Percentiles rank a stretch among this genome's conserved stretches.
These are phyloP conservation scores for Trachelus tabidus DNA, from an alignment of 2,888 invertebrate genomes.

Conservation along the genomic window DNA sequence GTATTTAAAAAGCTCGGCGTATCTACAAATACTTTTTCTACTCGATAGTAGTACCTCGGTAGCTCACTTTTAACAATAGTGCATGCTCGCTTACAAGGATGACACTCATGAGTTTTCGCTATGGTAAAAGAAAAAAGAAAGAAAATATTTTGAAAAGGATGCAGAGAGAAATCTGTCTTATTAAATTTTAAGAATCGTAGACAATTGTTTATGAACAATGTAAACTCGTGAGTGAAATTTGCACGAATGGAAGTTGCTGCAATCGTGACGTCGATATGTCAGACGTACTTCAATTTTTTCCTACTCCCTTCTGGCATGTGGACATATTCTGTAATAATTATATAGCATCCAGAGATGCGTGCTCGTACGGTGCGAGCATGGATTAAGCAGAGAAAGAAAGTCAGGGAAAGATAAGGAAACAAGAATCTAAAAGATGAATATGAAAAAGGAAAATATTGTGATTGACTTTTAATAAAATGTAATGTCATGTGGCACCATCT, in stretches of 20 bases:
- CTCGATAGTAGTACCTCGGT: constrained; percentile 57
- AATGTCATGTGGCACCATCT: background rate
- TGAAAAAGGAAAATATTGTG: background rate
- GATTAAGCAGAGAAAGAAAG: background rate
- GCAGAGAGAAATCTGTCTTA: background rate
- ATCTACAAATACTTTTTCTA: constrained; percentile 60
- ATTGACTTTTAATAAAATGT: background rate
- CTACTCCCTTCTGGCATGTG: background rate
- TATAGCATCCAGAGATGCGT: background rate
- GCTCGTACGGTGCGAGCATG: background rate
- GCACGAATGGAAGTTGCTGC: background rate
- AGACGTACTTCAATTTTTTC: background rate
- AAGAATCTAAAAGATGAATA: background rate
- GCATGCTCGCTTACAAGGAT: constrained; percentile 54
- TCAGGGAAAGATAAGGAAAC: background rate
- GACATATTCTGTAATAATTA: background rate
- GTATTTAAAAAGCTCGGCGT: constrained; percentile 63
- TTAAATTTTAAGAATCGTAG: background rate
- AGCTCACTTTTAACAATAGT: constrained; percentile 67
- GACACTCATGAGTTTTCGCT: constrained; percentile 24
- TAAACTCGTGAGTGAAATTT: background rate
- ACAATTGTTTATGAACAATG: background rate
- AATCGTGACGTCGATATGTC: background rate
- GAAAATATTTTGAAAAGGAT: too few relatives aligned
- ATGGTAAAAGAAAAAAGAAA: background rate